Percentiles rank a stretch among this genome's conserved stretches.
phyloP scores from a whole-genome alignment of 1,140 invertebrate species.

The Uloborus diversus region DNA sequence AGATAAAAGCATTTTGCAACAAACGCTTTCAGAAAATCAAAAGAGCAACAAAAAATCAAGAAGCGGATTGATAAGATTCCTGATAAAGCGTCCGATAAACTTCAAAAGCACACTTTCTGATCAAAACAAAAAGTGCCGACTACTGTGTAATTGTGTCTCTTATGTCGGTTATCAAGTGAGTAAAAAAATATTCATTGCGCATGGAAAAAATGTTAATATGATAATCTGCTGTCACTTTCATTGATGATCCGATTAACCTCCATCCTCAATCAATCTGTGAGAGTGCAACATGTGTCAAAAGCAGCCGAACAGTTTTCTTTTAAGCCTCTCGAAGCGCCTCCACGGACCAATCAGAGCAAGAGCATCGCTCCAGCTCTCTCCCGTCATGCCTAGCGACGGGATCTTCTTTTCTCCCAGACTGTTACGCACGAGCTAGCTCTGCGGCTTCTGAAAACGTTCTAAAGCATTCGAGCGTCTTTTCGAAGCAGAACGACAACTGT shows the following conservation, averaged over 20 bases:
- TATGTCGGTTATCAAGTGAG: too few relatives aligned
- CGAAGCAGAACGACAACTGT: too few relatives aligned
- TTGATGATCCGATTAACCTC: conserved; percentile 21
- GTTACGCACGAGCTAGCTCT: conserved; percentile 25
- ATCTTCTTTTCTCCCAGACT: background rate
- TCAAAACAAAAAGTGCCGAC: background rate
- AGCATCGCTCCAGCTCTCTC: conserved; percentile 17
- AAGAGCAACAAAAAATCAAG: too few relatives aligned
- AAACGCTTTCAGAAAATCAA: too few relatives aligned
- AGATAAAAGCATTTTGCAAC: too few relatives aligned
- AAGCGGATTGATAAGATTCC: too few relatives aligned
- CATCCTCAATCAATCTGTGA: background rate
- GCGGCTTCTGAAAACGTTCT: background rate
- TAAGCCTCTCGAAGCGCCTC: conserved; percentile 27
- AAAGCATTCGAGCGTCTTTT: background rate
- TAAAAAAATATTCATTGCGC: background rate
- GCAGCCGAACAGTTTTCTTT: conserved; percentile 37
- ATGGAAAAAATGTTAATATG: background rate
- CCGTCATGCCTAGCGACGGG: conserved; percentile 31
- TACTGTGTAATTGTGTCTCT: background rate
- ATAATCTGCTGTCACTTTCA: conserved; percentile 25
- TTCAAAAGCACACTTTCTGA: background rate
- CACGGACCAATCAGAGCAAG: conserved; percentile 31
- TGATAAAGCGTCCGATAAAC: too few relatives aligned
- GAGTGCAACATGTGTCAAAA: conserved; percentile 51